A percentile compares a stretch with the other conserved stretches of the same genome.
phyloP scores from a whole-genome alignment of 2,797 vertebrate genomes.

The Macropodus opercularis region DNA sequence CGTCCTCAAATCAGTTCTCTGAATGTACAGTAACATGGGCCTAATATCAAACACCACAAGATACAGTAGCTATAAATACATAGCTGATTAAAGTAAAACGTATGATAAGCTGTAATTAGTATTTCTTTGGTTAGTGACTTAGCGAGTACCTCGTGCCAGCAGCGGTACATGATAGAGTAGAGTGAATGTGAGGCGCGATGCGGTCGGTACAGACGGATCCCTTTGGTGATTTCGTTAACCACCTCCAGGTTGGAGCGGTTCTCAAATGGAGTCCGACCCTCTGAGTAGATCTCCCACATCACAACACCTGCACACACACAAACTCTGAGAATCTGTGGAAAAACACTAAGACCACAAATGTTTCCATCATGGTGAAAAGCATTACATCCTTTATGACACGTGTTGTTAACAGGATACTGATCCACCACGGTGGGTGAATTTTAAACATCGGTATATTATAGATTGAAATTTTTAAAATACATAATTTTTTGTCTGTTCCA shows the following conservation, averaged over 20 bases:
- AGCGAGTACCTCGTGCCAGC: conserved; percentile 88
- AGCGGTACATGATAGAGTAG: conserved; percentile 88
- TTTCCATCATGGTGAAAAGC: not conserved
- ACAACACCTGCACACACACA: conserved; percentile 83
- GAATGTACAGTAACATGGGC: too few species aligned
- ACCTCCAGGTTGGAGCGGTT: conserved; percentile 85
- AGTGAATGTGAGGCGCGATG: conserved; percentile 73
- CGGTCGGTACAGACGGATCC: conserved; percentile 86
- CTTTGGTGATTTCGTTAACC: conserved; percentile 85
- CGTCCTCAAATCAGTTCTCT: not conserved
- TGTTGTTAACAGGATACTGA: too few species aligned
- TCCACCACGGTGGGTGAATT: too few species aligned
- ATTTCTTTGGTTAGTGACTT: not conserved
- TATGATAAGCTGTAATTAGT: not conserved
- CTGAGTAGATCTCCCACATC: conserved; percentile 92
- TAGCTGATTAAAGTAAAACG: not conserved
- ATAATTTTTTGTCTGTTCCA: too few species aligned
- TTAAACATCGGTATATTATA: too few species aligned
- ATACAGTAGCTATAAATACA: too few species aligned
- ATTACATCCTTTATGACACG: too few species aligned
- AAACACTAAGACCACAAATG: not conserved
- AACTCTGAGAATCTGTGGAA: not conserved
- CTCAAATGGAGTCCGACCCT: conserved; percentile 88
- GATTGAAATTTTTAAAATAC: too few species aligned
- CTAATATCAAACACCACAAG: too few species aligned